These are phyloP conservation scores for Habrosyne pyritoides DNA, from an alignment of 2,888 invertebrate genomes.

Conservation along the genomic window DNA sequence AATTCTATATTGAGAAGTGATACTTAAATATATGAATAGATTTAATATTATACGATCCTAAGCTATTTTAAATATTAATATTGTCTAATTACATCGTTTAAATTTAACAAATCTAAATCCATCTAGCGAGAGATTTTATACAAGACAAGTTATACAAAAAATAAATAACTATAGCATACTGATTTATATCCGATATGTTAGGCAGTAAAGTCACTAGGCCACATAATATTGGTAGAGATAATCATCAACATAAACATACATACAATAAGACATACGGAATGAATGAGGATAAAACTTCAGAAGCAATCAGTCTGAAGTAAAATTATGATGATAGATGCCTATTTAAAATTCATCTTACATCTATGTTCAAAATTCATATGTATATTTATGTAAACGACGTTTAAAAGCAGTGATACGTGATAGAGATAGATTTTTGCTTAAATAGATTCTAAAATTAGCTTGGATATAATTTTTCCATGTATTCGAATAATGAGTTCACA, in stretches of 20 bases:
- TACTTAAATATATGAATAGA: constrained; percentile 29
- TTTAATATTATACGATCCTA: constrained; percentile 36
- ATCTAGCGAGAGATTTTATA: constrained; percentile 69
- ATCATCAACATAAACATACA: constrained; percentile 8
- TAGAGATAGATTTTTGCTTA: constrained; percentile 31
- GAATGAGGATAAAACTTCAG: not conserved
- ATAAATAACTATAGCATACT: constrained; percentile 67
- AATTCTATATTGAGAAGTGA: constrained; percentile 30
- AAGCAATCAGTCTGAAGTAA: not conserved
- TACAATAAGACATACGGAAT: not conserved
- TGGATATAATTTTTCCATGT: constrained; percentile 31
- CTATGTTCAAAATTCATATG: constrained; percentile 17
- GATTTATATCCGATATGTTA: constrained; percentile 77
- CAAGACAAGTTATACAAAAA: constrained; percentile 54
- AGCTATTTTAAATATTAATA: constrained; percentile 64
- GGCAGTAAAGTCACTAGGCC: constrained; percentile 73
- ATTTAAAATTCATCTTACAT: constrained; percentile 3
- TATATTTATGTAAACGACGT: constrained; percentile 28
- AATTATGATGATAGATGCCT: not conserved
- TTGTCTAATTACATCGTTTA: constrained; percentile 74
- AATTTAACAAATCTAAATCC: constrained; percentile 52
- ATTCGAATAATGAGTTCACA: constrained; percentile 18
- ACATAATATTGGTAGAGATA: constrained; percentile 48
- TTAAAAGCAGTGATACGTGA: constrained; percentile 43
- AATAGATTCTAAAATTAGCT: constrained; percentile 22